Conservation (phyloP, 2,113 vertebrate species). For the Varanus salvator region DNA sequence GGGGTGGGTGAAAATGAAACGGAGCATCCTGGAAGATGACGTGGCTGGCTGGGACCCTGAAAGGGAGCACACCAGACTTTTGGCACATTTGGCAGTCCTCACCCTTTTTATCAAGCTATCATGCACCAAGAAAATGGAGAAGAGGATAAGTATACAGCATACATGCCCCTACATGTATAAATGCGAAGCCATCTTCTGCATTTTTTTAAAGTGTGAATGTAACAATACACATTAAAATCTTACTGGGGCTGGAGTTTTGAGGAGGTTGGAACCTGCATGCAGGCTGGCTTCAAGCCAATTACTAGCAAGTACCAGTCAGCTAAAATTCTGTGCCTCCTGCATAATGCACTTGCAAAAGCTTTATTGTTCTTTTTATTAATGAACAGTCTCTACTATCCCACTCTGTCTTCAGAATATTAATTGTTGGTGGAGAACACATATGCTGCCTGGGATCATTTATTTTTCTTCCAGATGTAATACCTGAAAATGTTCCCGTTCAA, state of each 20-base stretch:
- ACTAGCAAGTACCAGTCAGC: neutral
- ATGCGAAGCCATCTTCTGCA: neutral
- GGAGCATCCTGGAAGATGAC: neutral
- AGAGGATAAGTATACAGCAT: too few species aligned
- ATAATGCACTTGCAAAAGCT: neutral
- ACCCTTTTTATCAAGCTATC: neutral
- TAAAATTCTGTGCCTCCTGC: neutral
- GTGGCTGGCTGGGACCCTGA: neutral
- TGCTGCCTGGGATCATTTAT: neutral
- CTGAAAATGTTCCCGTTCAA: neutral
- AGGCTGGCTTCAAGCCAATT: neutral
- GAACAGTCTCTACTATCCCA: neutral
- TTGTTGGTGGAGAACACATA: neutral
- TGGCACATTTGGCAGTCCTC: neutral
- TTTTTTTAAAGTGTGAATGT: neutral
- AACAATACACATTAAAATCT: neutral
- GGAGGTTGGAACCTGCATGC: neutral
- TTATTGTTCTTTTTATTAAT: constrained; percentile 5
- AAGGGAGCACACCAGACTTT: neutral
- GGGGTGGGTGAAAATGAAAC: neutral
- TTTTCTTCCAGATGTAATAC: constrained; percentile 22
- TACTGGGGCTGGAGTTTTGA: neutral
- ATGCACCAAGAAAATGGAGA: neutral
- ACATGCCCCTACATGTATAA: neutral
- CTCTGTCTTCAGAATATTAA: neutral